phyloP scores from a whole-genome alignment of 1,140 invertebrate genomes.

The Trachymyrmex septentrionalis region DNA sequence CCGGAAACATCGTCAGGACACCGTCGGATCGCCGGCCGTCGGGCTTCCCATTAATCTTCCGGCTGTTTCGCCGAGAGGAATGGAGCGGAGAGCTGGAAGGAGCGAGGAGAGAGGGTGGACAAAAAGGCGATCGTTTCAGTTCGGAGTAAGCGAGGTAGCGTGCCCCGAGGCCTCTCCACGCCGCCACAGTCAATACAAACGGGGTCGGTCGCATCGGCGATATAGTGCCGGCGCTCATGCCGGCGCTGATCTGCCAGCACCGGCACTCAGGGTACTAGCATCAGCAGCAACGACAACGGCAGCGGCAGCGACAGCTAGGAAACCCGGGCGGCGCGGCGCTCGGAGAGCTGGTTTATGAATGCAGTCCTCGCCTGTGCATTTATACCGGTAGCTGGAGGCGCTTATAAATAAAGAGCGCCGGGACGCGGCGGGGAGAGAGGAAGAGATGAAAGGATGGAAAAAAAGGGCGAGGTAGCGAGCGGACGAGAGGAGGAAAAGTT shows the following conservation, averaged over 20 bases:
- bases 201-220: conserved; percentile 79
- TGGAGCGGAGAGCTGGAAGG: conserved; percentile 11
- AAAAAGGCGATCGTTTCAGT: conserved; percentile 69
- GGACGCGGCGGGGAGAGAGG: conserved; percentile 37
- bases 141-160: conserved; percentile 82
- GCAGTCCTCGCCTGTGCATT: conserved; percentile 82
- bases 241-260: conserved; percentile 10
- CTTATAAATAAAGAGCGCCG: conserved; percentile 83
- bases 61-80: conserved; percentile 11
- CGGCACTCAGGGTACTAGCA: conserved; percentile 66
- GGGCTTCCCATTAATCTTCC: conserved; percentile 39
- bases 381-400: conserved; percentile 82
- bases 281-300: conserved; percentile 61
- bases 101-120: conserved; percentile 47
- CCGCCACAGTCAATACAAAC: conserved; percentile 78
- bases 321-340: conserved; percentile 63
- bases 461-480: conserved; percentile 13
- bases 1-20: conserved; percentile 46
- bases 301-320: conserved; percentile 56
- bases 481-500: conserved; percentile 53
- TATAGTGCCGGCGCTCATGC: conserved; percentile 32
- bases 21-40: neutral
- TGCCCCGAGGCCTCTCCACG: conserved; percentile 74
- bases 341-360: conserved; percentile 80
- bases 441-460: conserved; percentile 35